Base-by-base conservation (phyloP, 1,140 invertebrate species). In the Calephelis nemesis region DNA sequence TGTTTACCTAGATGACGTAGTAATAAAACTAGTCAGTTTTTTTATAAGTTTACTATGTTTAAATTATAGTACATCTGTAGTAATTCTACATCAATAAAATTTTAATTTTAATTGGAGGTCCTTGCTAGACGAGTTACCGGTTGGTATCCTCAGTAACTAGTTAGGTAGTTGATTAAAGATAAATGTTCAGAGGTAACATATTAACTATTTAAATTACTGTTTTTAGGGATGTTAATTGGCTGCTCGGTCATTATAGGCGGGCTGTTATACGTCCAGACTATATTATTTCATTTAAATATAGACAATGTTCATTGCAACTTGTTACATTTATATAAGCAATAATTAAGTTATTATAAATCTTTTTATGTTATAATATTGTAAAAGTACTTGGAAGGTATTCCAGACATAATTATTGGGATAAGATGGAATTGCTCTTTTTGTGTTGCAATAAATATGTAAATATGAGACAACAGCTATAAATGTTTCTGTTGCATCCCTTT, bases 211-310 rank as follows among this genome's bases (percentile, higher is more conserved):
- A 75, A 78, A 75, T 78, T 70, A 73, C 74, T 70, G 74, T 75
- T 78, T 77, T 78, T 74, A 75, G 70, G 74, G 75, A 65, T 69
- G 67, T 70, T 77, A 77, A 74, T 77, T 74, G 74, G 75, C 72
- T 63, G 71, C 63, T 50, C 68, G 63, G 62, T 62, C 60, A 47
- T 66, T 69, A 64, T 58, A 63, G 69, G 70, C 63, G 60, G 67
- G 66, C 62, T 69, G 64, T 71, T 68, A 66, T 71, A 71, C 50
- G 15, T 49, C 54, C 30, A 48, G 10, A 47, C 15, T 48, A 47
- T 19, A 63, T 9, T 63, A 45, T 45, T 63, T 13, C 13, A 63
- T 63, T 47, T 63, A 48, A 63, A 47, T 63, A 58, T 58, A 39
- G 39, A 58, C 54, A 19, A 58, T 58, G 54, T 58, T 58, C 54